Evolutionary conservation across 2,797 vertebrate species (phyloP), one percentile per base, ranked within the genome.

Genomic region (Eurystomus glaucurus): DNA sequence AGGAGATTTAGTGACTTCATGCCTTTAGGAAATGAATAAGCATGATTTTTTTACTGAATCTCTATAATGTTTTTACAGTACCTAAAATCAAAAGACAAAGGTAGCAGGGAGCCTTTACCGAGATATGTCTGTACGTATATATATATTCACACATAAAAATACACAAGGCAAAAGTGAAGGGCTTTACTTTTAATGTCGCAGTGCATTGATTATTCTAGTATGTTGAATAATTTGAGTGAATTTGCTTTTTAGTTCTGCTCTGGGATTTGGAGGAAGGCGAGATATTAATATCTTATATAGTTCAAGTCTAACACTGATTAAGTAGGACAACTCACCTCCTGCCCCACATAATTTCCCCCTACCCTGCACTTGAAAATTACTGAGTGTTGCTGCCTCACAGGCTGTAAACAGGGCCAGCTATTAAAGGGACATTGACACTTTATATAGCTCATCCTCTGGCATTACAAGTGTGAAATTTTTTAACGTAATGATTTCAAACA

Each of bases 281-380:
- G 75, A 69, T 88, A 92, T 83, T 88, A 95, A 69, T 88, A 86
- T 68, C 31, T 94, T 88, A 75, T 21, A 35, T 35, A 88, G 39
- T 71, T 87, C 31, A 65, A 76, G 14, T 52, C 17, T 69, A 85
- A 58, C 35, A 62, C 18, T 75, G 37, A 71, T 75, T 69, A 92
- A 94, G 16, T 52, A 93, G 69, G 78, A 69, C 78, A 93, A 52
- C 23, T 82, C 62, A 57, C 35, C 15, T 43, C 79, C 74, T n/a
- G 58, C 50, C 12, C 14, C 19, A 37, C 31, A 54, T 52, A 12
- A 64, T 57, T 61, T 51, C 16, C 18, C 15, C 14, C 12, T 21
- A 33, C 21, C n/a, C 8, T 75, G 9, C n/a, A 48, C 12, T 11
- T 66, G 29, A 82, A 85, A 88, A 74, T 18, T 69, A 46, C 18